Percentiles rank a stretch among this genome's conserved stretches.
Conservation (phyloP, 2,113 vertebrate genomes). For the Cathartes aura region DNA sequence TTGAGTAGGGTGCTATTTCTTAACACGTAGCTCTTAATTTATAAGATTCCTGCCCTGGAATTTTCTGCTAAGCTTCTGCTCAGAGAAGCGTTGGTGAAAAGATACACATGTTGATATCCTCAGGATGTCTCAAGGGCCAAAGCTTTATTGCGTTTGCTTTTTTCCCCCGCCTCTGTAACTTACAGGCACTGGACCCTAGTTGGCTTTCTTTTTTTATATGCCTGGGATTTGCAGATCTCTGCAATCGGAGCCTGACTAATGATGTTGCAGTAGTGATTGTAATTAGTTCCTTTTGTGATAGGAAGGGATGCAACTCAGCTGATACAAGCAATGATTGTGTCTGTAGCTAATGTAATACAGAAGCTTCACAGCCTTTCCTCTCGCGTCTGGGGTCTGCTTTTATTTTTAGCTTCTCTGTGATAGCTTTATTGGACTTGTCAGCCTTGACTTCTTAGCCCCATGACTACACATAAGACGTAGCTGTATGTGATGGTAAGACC, state of each 20-base stretch:
- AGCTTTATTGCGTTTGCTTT: not conserved
- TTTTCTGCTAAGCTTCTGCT: not conserved
- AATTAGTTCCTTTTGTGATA: not conserved
- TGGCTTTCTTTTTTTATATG: not conserved
- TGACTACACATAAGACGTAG: not conserved
- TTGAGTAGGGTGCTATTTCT: not conserved
- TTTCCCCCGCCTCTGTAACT: not conserved
- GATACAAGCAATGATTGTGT: not conserved
- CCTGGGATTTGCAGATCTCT: not conserved
- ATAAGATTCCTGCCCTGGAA: not conserved
- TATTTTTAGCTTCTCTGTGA: not conserved
- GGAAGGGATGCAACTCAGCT: not conserved
- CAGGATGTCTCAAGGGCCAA: not conserved
- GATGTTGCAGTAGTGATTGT: not conserved
- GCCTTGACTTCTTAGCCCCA: not conserved
- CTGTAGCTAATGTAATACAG: not conserved
- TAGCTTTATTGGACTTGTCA: not conserved
- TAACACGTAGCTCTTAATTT: not conserved
- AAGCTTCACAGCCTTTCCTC: not conserved
- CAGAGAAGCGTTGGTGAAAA: not conserved
- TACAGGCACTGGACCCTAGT: not conserved
- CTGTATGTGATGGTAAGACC: not conserved
- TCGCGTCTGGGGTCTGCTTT: not conserved
- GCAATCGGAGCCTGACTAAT: not conserved
- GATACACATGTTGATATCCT: not conserved